Base-by-base conservation (phyloP, 2,888 invertebrate genomes). In the Perizoma flavofasciatum region DNA sequence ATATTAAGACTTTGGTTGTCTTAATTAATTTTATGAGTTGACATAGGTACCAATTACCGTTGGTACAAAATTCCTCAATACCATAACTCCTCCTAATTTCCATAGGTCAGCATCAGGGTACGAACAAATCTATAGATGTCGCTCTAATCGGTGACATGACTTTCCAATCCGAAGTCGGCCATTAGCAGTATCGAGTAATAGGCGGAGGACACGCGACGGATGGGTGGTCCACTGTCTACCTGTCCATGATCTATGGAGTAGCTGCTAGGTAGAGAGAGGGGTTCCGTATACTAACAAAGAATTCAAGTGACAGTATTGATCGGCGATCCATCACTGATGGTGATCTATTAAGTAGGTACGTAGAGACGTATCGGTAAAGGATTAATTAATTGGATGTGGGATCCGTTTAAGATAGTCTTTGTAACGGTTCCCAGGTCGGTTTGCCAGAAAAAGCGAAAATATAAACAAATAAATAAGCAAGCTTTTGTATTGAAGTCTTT, bases 221-320 rank as follows among this genome's bases (percentile, higher is more conserved):
- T 62, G 68, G 68, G 68, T 68, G 68, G 68, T 68, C 68, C 22
- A 44, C 6, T 40, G 33, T 47, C 55, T 34, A 5, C 41, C 6
- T 4, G 10, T n/a, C n/a, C 6, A 10, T 41, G 9, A n/a, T 41
- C 41, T 10, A 10, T 22, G 22, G 5, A 22, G 22, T 22, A 22
- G 6, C 10, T 5, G 10, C 44, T 11, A 10, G 7, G 8, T 7
- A 5, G 37, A 32, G 9, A 10, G n/a, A 9, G 10, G 32, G 49
- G 59, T 59, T 54, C 59, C 49, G 54, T 37, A 59, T 44, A 55
- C 22, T 11, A 40, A 8, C 40, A 9, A 22, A 22, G 22, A 22
- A 22, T 22, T 22, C 22, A 22, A 22, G 22, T 22, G 1, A 3
- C 22, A 2, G 22, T 22, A 22, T 22, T 22, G 22, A 22, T 22